A percentile compares a stretch with the other conserved stretches of the same genome.
Evolutionary conservation across 2,888 invertebrate genomes (phyloP).

Genomic region (Idaea aversata): DNA sequence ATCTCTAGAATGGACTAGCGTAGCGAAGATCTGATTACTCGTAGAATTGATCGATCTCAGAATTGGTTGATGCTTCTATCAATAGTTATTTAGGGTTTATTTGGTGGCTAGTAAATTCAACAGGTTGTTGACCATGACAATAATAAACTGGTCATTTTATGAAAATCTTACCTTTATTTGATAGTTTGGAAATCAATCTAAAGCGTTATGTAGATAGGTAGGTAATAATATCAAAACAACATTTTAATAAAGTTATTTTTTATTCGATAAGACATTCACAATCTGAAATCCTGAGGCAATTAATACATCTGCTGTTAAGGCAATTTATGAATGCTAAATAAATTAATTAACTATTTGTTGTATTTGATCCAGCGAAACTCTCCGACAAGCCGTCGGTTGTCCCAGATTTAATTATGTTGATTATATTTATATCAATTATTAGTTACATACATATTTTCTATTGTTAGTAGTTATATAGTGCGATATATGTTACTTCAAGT

Average conservation of each 20-base stretch:
- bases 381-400: conserved; percentile 50
- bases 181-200: no score
- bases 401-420: conserved; percentile 41
- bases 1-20: no score
- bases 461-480: conserved; percentile 55
- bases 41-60: no score
- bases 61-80: no score
- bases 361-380: conserved; percentile 56
- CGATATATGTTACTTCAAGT: conserved; percentile 42
- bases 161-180: no score
- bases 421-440: conserved; percentile 48
- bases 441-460: conserved; percentile 44
- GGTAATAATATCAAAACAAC: conserved; percentile 20
- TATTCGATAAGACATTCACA: conserved; percentile 76
- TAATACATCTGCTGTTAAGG: conserved; percentile 67
- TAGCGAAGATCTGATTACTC: no score
- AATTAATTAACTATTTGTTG: conserved; percentile 71
- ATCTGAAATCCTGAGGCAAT: conserved; percentile 69
- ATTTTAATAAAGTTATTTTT: conserved; percentile 66
- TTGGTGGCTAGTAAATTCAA: no score
- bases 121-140: no score
- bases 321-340: conserved; percentile 70
- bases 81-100: no score
- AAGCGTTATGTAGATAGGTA: no score
- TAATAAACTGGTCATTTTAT: no score